These are phyloP conservation scores for Aphis craccivora DNA, from an alignment of 1,140 invertebrate genomes.

Conservation along the genomic window DNA sequence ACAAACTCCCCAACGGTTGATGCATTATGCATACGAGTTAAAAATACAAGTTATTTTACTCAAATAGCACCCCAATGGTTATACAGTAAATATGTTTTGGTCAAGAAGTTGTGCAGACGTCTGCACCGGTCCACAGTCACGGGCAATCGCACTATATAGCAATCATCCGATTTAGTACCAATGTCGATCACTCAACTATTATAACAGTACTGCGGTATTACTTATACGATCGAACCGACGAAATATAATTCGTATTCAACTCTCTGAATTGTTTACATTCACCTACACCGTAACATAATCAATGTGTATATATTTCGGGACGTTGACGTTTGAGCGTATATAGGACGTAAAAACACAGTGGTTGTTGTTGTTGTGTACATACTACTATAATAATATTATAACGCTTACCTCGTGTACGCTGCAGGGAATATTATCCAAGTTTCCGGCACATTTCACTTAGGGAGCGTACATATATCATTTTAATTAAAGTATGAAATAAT, in stretches of 20 bases:
- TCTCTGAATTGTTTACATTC: background rate
- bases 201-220: background rate
- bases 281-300: background rate
- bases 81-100: background rate
- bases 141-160: background rate
- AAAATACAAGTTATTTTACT: too few relatives aligned
- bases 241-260: background rate
- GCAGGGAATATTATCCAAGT: background rate
- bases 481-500: conserved; percentile 9
- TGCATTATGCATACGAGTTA: too few relatives aligned
- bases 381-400: conserved; percentile 12
- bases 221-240: background rate
- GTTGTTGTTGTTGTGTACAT: background rate
- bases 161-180: background rate
- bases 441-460: conserved; percentile 27
- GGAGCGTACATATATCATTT: background rate
- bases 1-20: too few relatives aligned
- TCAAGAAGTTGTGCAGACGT: background rate
- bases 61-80: background rate
- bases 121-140: background rate
- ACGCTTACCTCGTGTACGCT: background rate
- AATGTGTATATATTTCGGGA: background rate
- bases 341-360: background rate
- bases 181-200: background rate
- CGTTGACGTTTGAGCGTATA: background rate